Base-by-base conservation (phyloP, 2,888 invertebrate species). In the Scrobipalpa costella region DNA sequence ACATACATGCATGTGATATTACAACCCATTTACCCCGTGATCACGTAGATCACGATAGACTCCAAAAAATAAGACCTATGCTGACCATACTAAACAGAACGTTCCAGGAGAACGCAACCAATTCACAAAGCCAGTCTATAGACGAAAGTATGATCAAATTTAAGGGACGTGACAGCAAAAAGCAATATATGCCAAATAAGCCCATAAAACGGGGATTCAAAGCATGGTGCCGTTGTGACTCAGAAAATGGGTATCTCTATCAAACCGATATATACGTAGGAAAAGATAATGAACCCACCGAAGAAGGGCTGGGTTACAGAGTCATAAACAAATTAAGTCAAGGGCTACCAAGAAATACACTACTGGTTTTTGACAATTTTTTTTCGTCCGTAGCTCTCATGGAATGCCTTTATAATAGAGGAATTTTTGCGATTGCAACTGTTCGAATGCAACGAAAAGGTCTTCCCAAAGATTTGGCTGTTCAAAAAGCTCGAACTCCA, bases 301-400 rank as follows among this genome's bases (percentile, higher is more conserved):
- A 36, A 3, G 34, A 57, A 34, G 57, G 57, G 15, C 34, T 57
- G 11, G 57, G 34, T 34, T 33, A 57, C 34, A 57, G 57, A 34
- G 36, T 57, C 6, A 15, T 57, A 15, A 34, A 27, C 11, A 34
- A 57, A 34, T 15, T 57, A 6, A n/a, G 57, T n/a, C n/a, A 8
- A 6, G 8, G 15, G 9, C 13, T 55, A 27, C 55, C 55, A 55
- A 21, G 33, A 33, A 17, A 57, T n/a, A 67, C 66, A 59, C 64
- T 63, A 60, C 57, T 71, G 55, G 64, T 63, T 57, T 73, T 73
- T 64, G 73, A 70, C 57, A 73, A 70, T n/a, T 71, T 72, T 69
- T 74, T 71, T 58, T 63, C 67, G 34, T 63, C 64, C 52, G 52
- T 67, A n/a, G 57, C 68, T 62, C 67, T 71, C 15, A 63, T 69